A percentile compares a stretch with the other conserved stretches of the same genome.
Evolutionary conservation across 2,888 invertebrate genomes (phyloP).

Genomic region (Stenolophus ochropezus): DNA sequence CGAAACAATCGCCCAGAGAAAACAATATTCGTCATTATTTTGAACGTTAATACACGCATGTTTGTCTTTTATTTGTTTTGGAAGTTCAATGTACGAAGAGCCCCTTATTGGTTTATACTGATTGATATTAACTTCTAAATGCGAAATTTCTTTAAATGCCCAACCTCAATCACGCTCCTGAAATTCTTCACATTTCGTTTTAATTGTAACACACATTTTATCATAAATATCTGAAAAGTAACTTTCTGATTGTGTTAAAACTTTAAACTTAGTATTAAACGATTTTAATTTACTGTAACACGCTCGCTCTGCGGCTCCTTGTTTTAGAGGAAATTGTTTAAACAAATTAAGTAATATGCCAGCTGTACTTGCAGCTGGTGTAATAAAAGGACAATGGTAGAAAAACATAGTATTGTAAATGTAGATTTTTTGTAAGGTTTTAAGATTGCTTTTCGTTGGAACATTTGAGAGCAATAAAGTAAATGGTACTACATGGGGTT

Average conservation of each 20-base stretch:
- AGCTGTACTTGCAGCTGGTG: no score
- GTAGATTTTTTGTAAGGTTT: no score
- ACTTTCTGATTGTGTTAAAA: background rate
- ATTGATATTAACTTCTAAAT: slow-evolving; percentile 62
- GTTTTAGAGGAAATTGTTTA: no score
- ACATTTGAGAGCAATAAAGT: no score
- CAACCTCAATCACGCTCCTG: slow-evolving; percentile 65
- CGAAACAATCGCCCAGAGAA: slow-evolving; percentile 64
- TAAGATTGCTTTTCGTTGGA: no score
- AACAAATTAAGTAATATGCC: no score
- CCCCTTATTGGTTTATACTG: no score
- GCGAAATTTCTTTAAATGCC: slow-evolving; percentile 60
- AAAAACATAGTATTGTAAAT: no score
- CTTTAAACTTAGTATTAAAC: background rate
- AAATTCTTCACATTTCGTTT: slow-evolving; percentile 64
- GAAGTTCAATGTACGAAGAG: slow-evolving; percentile 61
- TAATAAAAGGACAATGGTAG: no score
- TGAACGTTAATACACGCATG: slow-evolving; percentile 64
- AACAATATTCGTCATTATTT: slow-evolving; percentile 63
- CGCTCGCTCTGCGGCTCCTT: no score
- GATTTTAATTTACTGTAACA: no score
- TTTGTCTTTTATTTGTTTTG: slow-evolving; percentile 61
- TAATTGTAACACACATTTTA: background rate
- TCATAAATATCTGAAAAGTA: background rate
- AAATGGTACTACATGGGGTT: no score